Evolutionary conservation across 2,113 vertebrate species (phyloP), one percentile per base, ranked within the genome.

Genomic region (Phyllostomus discolor): DNA sequence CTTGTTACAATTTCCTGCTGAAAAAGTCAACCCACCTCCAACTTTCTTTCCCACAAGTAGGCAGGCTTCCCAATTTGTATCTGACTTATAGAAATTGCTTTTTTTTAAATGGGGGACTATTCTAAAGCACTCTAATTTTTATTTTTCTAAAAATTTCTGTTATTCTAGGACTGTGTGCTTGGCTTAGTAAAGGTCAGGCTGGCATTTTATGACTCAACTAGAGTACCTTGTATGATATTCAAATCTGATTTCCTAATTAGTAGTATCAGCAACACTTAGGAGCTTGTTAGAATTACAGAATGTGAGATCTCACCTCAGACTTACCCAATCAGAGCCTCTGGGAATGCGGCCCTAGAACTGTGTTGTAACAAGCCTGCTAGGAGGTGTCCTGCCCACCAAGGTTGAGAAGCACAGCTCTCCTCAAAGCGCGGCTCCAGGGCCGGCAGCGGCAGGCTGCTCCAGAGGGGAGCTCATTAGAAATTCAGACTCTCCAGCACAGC

Each of bases 1-100:
- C 26, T 70, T 57, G 11, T 9, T 57, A 15, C 7, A 86, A 57
- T 64, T 90, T 88, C 80, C 16, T 22, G 17, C 38, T 15, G 35
- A 57, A 82, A 92, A 89, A 82, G 28, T 41, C 66, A 90, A 46
- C 72, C 1, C 5, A 35, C 14, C 43, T 82, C 43, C 59, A 43
- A 1, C 72, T 92, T 88, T 69, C 4, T 66, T 90, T 38, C 33
- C 48, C 35, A 41, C 10, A 12, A 38, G 20, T 15, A 43, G 28
- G 26, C 35, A 20, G 16, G 85, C n/a, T 97, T 96, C 88, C 38
- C 64, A 48, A 67, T 79, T 95, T 79, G 52, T 88, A 76, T 67
- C 48, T 75, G 16, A 48, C 59, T 73, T 88, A 3, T 15, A 81
- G 66, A 90, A 91, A 72, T 59, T 93, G 17, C n/a, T 62, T 79